Base-by-base conservation (phyloP, 2,113 vertebrate genomes). In the Brachionichthys hirsutus region DNA sequence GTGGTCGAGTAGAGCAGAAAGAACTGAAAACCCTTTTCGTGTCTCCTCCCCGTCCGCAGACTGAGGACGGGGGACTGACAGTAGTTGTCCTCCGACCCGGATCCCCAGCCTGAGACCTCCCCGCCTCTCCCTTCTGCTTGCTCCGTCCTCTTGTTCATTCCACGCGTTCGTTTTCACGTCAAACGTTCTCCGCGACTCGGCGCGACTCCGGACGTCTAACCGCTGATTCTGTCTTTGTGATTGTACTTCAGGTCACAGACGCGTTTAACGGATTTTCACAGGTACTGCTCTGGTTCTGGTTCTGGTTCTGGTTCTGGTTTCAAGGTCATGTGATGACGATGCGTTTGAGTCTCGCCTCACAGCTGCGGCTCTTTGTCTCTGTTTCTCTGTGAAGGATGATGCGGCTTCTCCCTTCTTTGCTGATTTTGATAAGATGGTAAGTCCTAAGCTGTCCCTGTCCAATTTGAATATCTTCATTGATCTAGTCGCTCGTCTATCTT, bases 211-310 rank as follows among this genome's bases (percentile, higher is more conserved):
- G 38, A n/a, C 12, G 16, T 59, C 12, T 47, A 13, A 46, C 22
- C 22, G 46, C 61, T 83, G 72, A 85, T 64, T 55, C 45, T 77
- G 48, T 87, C 22, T 82, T 66, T 80, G 60, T 87, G 85, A n/a
- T n/a, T n/a, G n/a, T n/a, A n/a, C n/a, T n/a, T n/a, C 84, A 97
- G 94, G 91, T 87, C 66, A 76, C 92, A 68, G 89, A 87, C 77
- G 86, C 92, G 41, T 94, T 95, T 87, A 95, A 96, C 87, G 93
- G 93, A 92, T 92, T 95, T 72, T 76, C 91, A 36, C 92, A 95
- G 93, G 94, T 98, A 91, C 92, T 38, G 34, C 8, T 10, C 8
- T 12, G 1, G 36, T 38, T 38, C 36, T 38, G 36, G 36, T 38
- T 38, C 12, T 35, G 5, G 9, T 9, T 9, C 34, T 35, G 34